Percentiles rank a stretch among this genome's conserved stretches.
phyloP scores from a whole-genome alignment of 2,888 invertebrate genomes.

The Gisinianus flammeolus region DNA sequence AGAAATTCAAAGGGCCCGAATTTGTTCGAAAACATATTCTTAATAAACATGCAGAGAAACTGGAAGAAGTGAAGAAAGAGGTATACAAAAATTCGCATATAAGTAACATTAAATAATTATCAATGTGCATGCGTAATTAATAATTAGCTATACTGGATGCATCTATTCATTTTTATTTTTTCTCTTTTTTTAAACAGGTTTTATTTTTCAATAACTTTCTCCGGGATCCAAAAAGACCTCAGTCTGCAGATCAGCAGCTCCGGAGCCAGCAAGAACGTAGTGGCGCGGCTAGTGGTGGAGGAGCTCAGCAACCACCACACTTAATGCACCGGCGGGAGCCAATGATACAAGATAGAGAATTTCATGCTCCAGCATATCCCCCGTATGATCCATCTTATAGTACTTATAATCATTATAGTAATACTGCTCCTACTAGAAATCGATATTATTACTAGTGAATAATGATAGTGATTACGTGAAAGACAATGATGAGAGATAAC shows the following conservation, averaged over 20 bases:
- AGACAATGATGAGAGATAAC: not conserved
- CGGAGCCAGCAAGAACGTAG: conserved; percentile 56
- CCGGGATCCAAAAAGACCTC: conserved; percentile 91
- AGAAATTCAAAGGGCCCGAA: conserved; percentile 98
- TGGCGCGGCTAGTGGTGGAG: conserved; percentile 48
- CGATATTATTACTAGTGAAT: conserved; percentile 13
- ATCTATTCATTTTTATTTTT: conserved; percentile 41
- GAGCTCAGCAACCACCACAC: conserved; percentile 53
- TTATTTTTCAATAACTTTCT: conserved; percentile 97
- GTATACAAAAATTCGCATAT: conserved; percentile 62
- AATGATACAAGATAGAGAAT: conserved; percentile 50
- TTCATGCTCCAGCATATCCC: conserved; percentile 41
- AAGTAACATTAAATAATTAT: not conserved
- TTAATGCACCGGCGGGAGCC: conserved; percentile 56
- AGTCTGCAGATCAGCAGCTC: conserved; percentile 70
- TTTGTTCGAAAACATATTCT: conserved; percentile 98
- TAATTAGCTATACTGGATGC: conserved; percentile 3
- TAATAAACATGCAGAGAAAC: conserved; percentile 95
- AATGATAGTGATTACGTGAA: not conserved
- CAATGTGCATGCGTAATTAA: not conserved
- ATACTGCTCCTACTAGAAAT: not conserved
- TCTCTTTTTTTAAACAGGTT: too few species aligned
- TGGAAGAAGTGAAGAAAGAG: conserved; percentile 95
- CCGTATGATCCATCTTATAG: conserved; percentile 48
- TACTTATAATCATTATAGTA: conserved; percentile 4